Evolutionary conservation across 1,140 invertebrate genomes (phyloP), one percentile per base, ranked within the genome.

Genomic region (Zaprionus africanus): DNA sequence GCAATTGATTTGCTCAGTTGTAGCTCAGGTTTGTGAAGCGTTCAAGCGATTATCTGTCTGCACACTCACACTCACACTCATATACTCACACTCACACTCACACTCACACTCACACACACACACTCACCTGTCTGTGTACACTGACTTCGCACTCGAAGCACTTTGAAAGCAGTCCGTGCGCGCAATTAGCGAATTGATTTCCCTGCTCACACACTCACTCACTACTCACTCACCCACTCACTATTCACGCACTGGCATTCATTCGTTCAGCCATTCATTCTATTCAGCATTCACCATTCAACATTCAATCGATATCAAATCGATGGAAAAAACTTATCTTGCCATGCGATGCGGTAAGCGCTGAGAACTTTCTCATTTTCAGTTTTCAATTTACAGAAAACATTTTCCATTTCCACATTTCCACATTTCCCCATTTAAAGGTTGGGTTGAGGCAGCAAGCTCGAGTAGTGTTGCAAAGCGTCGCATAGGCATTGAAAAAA

Each of bases 31-130:
- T 69, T 70, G 68, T 51, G 12, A 78, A 24, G 59, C 64, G 67
- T 77, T 71, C 15, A 69, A 68, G 53, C 79, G 54, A 56, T 54
- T 43, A 19, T 7, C 56, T 64, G 62, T 77, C 67, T 61, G 57
- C 61, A 57, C 19, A 28, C n/a, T 9, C 12, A 22, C 46, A 12
- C 22, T 19, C 43, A 19, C 43, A 46, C 17, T 3, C 43, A 46
- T n/a, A 17, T 17, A 24, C 46, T 5, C 46, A 51, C 11, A 49
- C 17, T 3, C 4, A n/a, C 13, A 41, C 5, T 4, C 15, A 5
- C 15, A 41, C 38, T n/a, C 13, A 41, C 15, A 5, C 38, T n/a
- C 38, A 41, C 38, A 41, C 13, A n/a, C 15, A 6, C 5, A n/a
- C n/a, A n/a, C 13, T 5, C 4, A 17, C 9, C 17, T 4, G 43